These are phyloP conservation scores for Tiliacea citrago DNA, from an alignment of 2,888 invertebrate genomes.

Conservation along the genomic window DNA sequence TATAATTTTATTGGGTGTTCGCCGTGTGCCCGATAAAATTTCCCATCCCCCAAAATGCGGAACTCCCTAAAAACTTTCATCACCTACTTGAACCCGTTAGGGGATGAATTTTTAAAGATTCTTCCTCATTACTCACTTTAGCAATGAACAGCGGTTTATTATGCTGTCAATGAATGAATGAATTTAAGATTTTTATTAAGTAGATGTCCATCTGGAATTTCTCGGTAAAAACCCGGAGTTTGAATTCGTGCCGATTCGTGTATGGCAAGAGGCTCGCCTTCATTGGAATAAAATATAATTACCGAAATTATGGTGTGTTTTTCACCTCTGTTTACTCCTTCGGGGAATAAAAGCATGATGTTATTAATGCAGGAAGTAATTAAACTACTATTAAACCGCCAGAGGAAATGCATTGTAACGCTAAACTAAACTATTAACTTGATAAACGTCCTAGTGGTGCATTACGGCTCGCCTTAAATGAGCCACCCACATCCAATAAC, in stretches of 20 bases:
- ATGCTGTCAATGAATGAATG: no score
- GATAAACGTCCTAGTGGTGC: conserved; percentile 32
- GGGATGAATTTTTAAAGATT: no score
- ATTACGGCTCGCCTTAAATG: conserved; percentile 33
- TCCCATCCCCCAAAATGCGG: no score
- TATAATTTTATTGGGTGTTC: background rate
- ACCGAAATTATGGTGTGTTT: background rate
- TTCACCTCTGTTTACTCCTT: background rate
- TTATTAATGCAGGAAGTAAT: conserved; percentile 29
- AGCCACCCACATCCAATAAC: conserved; percentile 26
- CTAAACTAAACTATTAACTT: conserved; percentile 34
- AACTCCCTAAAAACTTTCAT: no score
- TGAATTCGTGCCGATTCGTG: background rate
- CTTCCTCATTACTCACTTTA: no score
- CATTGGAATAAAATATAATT: background rate
- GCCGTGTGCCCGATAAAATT: no score
- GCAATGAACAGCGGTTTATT: no score
- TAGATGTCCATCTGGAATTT: background rate
- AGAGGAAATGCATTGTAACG: conserved; percentile 21
- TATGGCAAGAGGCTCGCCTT: no score
- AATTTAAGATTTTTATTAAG: no score
- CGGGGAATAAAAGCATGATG: background rate
- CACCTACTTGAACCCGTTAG: no score
- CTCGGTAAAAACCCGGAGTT: background rate
- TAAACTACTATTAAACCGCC: conserved; percentile 2